phyloP scores from a whole-genome alignment of 1,140 invertebrate genomes.

The Tetragnatha versicolor region DNA sequence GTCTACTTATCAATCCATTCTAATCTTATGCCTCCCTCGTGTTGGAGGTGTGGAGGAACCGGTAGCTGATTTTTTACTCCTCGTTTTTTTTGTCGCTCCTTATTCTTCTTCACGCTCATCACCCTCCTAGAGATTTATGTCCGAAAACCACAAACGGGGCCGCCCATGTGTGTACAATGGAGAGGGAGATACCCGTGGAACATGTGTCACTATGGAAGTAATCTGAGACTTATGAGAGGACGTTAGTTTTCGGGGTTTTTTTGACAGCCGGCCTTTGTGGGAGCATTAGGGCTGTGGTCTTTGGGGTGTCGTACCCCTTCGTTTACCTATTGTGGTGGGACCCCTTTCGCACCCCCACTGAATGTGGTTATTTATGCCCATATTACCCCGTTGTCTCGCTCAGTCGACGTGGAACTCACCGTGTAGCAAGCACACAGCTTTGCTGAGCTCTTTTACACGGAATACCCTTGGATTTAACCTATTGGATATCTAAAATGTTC shows the following conservation, averaged over 20 bases:
- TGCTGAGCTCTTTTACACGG: background rate
- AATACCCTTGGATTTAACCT: too few species aligned
- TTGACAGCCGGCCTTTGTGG: slow-evolving; percentile 3
- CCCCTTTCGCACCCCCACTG: slow-evolving; percentile 14
- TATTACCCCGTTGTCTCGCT: slow-evolving; percentile 48
- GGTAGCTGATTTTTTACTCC: slow-evolving; percentile 1
- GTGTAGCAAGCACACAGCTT: background rate
- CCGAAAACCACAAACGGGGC: slow-evolving; percentile 7
- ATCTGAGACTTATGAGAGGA: slow-evolving; percentile 9
- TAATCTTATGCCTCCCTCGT: background rate
- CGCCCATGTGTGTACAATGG: background rate
- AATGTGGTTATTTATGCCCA: slow-evolving; percentile 7
- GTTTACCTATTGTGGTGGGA: background rate
- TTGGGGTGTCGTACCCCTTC: background rate
- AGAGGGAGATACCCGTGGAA: background rate
- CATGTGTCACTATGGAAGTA: slow-evolving; percentile 24
- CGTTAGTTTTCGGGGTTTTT: slow-evolving; percentile 15
- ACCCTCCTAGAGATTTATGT: slow-evolving; percentile 36
- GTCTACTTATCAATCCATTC: background rate
- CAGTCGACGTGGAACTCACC: background rate
- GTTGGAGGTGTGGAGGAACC: slow-evolving; percentile 4
- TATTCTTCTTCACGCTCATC: slow-evolving; percentile 19
- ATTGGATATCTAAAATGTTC: too few species aligned
- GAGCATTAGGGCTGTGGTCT: slow-evolving; percentile 2
- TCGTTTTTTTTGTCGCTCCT: background rate